Percentiles rank a stretch among this genome's conserved stretches.
Conservation (phyloP, 2,888 invertebrate species). For the Hymenopus coronatus region DNA sequence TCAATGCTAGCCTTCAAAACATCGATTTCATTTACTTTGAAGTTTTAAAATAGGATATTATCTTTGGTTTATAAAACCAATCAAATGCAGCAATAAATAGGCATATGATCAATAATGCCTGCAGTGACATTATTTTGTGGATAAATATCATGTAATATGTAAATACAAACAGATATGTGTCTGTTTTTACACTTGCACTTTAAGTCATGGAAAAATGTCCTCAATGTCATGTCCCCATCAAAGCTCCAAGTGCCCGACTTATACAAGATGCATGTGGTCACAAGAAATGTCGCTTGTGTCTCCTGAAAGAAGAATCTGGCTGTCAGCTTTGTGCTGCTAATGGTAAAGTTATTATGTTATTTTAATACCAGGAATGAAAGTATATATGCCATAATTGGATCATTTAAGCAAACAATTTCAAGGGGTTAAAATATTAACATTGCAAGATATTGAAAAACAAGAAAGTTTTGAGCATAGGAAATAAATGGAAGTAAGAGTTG, state of each 20-base stretch:
- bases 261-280: slow-evolving; percentile 75
- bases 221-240: slow-evolving; percentile 58
- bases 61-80: too few relatives aligned
- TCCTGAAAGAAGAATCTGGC: slow-evolving; percentile 63
- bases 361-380: background rate
- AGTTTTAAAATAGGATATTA: too few relatives aligned
- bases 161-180: background rate
- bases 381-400: background rate
- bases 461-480: too few relatives aligned
- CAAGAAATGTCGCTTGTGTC: slow-evolving; percentile 69
- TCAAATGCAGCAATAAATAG: too few relatives aligned
- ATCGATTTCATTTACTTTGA: too few relatives aligned
- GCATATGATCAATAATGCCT: too few relatives aligned
- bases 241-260: slow-evolving; percentile 59
- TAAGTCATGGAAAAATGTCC: slow-evolving; percentile 50
- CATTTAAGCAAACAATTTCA: background rate
- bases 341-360: background rate
- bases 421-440: background rate
- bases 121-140: too few relatives aligned
- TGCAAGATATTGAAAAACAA: too few relatives aligned
- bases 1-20: too few relatives aligned
- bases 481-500: too few relatives aligned
- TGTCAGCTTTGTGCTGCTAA: slow-evolving; percentile 56
- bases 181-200: background rate
- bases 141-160: too few relatives aligned